Percentiles rank a stretch among this genome's conserved stretches.
These are phyloP conservation scores for Podarcis lilfordi DNA, from an alignment of 2,797 vertebrate species.

Conservation along the genomic window DNA sequence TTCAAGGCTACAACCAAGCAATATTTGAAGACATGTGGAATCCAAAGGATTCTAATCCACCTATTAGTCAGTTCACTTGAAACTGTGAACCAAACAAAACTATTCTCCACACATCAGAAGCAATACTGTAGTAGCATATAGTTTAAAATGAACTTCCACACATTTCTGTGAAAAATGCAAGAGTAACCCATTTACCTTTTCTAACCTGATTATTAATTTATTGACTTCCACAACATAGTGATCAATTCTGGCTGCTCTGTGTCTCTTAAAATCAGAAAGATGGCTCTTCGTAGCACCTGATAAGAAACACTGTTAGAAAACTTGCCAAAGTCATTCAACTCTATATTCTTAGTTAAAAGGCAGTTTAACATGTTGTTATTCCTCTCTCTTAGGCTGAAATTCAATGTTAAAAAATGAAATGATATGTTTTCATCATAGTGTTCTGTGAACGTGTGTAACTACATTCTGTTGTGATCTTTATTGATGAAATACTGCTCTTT, in stretches of 20 bases:
- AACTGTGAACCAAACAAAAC: no score
- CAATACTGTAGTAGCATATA: background rate
- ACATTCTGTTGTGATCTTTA: constrained; percentile 5
- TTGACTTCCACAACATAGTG: constrained; percentile 98
- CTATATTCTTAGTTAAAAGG: constrained; percentile 3
- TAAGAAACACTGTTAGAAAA: constrained; percentile 19
- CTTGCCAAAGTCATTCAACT: constrained; percentile 16
- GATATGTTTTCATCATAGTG: constrained; percentile 22
- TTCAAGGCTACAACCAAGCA: no score
- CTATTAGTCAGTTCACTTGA: no score
- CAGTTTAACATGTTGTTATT: constrained; percentile 20
- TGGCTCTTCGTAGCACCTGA: constrained; percentile 90
- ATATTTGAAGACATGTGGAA: no score
- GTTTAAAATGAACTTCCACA: constrained; percentile 6
- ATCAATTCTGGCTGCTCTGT: constrained; percentile 94
- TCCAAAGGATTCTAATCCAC: no score
- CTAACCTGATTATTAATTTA: constrained; percentile 96
- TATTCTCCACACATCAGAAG: background rate
- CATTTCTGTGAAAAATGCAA: constrained; percentile 33
- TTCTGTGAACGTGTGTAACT: background rate
- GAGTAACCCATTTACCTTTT: constrained; percentile 86
- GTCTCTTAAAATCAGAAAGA: constrained; percentile 93
- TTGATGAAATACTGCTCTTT: constrained; percentile 1
- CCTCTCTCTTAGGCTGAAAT: constrained; percentile 30
- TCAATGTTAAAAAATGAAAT: constrained; percentile 21